These are phyloP conservation scores for Tauraco erythrolophus DNA, from an alignment of 2,113 vertebrate genomes.

Conservation along the genomic window DNA sequence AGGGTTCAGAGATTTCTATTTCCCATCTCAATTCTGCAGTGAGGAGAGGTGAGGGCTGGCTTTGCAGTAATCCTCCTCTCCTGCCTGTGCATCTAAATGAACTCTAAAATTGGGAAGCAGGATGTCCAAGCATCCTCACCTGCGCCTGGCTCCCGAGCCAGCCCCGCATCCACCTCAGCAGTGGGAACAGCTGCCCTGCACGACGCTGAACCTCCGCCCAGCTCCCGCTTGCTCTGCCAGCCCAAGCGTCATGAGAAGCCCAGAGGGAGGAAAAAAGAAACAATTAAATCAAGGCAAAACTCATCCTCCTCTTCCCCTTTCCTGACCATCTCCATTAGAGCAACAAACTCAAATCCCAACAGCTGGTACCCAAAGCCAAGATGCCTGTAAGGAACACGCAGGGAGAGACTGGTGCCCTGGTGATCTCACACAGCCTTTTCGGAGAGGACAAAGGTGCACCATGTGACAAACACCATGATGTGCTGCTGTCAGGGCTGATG, in stretches of 20 bases:
- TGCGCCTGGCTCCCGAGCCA: neutral
- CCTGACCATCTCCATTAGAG: neutral
- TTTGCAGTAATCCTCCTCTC: neutral
- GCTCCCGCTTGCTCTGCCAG: neutral
- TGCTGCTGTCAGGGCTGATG: neutral
- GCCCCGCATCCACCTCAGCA: neutral
- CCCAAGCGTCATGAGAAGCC: neutral
- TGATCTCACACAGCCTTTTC: neutral
- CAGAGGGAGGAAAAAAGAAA: accelerated
- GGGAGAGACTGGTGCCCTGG: neutral
- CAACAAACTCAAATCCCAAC: neutral
- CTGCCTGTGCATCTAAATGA: neutral
- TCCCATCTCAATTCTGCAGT: neutral
- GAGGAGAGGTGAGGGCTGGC: neutral
- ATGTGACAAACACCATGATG: neutral
- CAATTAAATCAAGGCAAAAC: neutral
- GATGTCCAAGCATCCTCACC: neutral
- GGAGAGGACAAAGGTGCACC: neutral
- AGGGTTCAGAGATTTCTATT: neutral
- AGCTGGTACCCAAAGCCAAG: neutral
- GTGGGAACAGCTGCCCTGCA: neutral
- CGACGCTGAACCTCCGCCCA: neutral
- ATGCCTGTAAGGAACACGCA: neutral
- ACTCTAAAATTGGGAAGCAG: neutral
- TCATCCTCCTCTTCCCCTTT: neutral